Evolutionary conservation across 2,888 invertebrate genomes (phyloP).

Genomic region (Uropetala carovei): DNA sequence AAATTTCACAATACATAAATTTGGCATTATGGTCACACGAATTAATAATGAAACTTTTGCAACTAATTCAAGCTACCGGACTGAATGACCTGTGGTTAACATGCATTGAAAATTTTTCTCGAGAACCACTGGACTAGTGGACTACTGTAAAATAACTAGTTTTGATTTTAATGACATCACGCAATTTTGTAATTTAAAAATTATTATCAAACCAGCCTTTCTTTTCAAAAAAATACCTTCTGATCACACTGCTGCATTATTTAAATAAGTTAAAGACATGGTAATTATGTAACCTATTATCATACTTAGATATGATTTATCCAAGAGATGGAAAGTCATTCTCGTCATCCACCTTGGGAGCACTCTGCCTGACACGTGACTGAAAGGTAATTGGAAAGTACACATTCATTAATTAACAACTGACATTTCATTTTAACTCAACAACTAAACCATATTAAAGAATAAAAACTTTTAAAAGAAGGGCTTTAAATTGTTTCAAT

Average conservation of each 20-base stretch:
- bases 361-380: conserved; percentile 69
- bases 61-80: background rate
- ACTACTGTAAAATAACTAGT: conserved; percentile 28
- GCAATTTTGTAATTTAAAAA: background rate
- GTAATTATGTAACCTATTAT: conserved; percentile 34
- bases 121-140: conserved; percentile 40
- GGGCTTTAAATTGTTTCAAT: too few relatives aligned
- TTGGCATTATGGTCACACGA: too few relatives aligned
- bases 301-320: conserved; percentile 74
- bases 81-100: background rate
- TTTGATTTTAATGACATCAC: conserved; percentile 20
- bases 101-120: background rate
- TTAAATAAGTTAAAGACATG: conserved; percentile 57
- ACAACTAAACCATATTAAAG: too few relatives aligned
- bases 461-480: too few relatives aligned
- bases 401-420: too few relatives aligned
- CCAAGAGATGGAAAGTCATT: conserved; percentile 96
- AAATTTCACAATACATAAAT: too few relatives aligned
- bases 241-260: conserved; percentile 60
- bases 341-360: conserved; percentile 95
- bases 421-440: too few relatives aligned
- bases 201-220: conserved; percentile 12
- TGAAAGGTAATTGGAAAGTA: conserved; percentile 16
- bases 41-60: too few relatives aligned
- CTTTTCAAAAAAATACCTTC: conserved; percentile 1